phyloP scores from a whole-genome alignment of 2,888 invertebrate species.

The Chrysotoxum bicinctum region DNA sequence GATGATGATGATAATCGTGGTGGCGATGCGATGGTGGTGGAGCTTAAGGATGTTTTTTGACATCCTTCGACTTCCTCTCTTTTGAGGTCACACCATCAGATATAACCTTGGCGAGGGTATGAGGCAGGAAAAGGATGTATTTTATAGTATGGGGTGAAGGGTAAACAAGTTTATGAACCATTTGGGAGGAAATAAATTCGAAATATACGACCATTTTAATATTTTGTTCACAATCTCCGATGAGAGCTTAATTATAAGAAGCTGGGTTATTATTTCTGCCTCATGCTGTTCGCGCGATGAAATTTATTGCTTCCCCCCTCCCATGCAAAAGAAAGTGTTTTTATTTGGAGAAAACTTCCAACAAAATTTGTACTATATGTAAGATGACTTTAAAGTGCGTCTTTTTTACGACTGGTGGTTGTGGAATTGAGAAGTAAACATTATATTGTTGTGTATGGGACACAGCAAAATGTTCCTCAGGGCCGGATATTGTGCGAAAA shows the following conservation, averaged over 20 bases:
- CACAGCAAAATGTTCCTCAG: neutral
- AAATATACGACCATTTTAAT: conserved; percentile 57
- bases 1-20: neutral
- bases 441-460: neutral
- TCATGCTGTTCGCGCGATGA: conserved; percentile 26
- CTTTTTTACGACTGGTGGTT: conserved; percentile 4
- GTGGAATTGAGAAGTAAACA: neutral
- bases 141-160: conserved; percentile 30
- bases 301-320: conserved; percentile 37
- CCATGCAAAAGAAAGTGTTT: neutral
- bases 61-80: conserved; percentile 12
- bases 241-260: conserved; percentile 60
- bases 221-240: conserved; percentile 45
- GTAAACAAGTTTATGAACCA: conserved; percentile 58
- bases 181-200: conserved; percentile 51
- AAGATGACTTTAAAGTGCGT: neutral
- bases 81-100: conserved; percentile 23
- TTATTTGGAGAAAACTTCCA: conserved; percentile 20
- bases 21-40: neutral
- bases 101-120: conserved; percentile 28
- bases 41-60: conserved; percentile 20
- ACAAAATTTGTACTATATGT: neutral
- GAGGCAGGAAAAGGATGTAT: neutral
- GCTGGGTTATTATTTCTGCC: conserved; percentile 49
- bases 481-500: neutral